Percentiles rank a stretch among this genome's conserved stretches.
phyloP scores from a whole-genome alignment of 2,113 vertebrate genomes.

The Chaetura pelagica region DNA sequence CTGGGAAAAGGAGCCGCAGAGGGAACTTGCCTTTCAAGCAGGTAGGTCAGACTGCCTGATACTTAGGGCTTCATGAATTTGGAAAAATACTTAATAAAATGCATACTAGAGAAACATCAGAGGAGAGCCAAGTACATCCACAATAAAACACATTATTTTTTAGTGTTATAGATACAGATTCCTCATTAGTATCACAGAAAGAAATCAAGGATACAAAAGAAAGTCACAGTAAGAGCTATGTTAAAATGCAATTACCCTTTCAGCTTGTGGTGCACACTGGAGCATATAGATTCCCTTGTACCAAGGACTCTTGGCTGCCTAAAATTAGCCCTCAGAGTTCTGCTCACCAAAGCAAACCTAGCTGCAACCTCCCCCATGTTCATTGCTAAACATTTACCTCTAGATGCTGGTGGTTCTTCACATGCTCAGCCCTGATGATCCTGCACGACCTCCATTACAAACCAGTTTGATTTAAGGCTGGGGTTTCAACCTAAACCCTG shows the following conservation, averaged over 20 bases:
- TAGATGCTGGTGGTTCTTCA: not conserved
- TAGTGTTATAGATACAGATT: not conserved
- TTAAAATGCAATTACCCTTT: slow-evolving; percentile 10
- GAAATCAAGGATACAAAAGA: slow-evolving; percentile 19
- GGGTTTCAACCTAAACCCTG: not conserved
- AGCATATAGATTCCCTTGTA: not conserved
- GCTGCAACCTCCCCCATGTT: not conserved
- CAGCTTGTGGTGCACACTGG: not conserved
- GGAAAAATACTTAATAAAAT: not conserved
- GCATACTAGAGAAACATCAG: not conserved
- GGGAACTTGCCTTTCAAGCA: not conserved
- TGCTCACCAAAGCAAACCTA: not conserved
- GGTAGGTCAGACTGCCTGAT: not conserved
- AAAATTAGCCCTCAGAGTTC: not conserved
- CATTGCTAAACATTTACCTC: not conserved
- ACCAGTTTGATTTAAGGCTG: not conserved
- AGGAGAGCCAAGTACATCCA: not conserved
- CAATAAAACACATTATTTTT: not conserved
- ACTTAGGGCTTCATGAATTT: not conserved
- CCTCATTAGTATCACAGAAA: not conserved
- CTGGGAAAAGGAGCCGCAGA: not conserved
- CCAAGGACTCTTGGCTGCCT: not conserved
- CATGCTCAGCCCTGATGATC: not conserved
- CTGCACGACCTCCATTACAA: not conserved
- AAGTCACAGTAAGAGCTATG: not conserved